Percentiles rank a stretch among this genome's conserved stretches.
These are phyloP conservation scores for Trachythela sp. DNA, from an alignment of 64 coral and sea anemone species.

Conservation along the genomic window DNA sequence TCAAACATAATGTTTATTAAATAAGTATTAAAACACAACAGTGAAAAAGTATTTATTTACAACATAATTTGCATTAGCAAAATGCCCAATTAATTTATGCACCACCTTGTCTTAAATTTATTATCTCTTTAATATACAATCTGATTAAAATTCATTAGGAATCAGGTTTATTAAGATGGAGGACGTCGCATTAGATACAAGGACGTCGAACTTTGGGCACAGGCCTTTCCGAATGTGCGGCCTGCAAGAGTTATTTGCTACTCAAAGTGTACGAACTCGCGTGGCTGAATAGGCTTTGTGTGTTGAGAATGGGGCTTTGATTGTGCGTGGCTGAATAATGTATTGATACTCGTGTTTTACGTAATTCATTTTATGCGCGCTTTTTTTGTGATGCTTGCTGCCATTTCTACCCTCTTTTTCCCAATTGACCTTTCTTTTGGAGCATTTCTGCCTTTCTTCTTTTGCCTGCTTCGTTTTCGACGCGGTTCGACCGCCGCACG, in stretches of 20 bases:
- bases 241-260: constrained; percentile 53
- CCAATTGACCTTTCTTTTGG: neutral
- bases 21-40: too few relatives aligned
- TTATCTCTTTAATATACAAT: constrained; percentile 58
- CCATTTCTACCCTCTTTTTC: neutral
- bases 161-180: constrained; percentile 52
- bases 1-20: too few relatives aligned
- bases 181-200: constrained; percentile 39
- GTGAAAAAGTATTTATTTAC: too few relatives aligned
- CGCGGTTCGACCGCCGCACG: too few relatives aligned
- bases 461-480: too few relatives aligned
- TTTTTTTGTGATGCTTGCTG: neutral
- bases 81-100: too few relatives aligned
- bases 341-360: neutral
- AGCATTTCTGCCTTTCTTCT: too few relatives aligned
- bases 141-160: constrained; percentile 43
- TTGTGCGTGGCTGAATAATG: constrained; percentile 24
- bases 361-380: neutral
- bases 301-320: constrained; percentile 63
- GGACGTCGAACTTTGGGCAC: constrained; percentile 45
- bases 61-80: too few relatives aligned
- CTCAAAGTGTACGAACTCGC: constrained; percentile 45
- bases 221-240: constrained; percentile 48
- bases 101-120: too few relatives aligned
- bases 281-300: constrained; percentile 44